Evolutionary conservation across 2,113 vertebrate genomes (phyloP).

Genomic region (Pristiophorus japonicus): DNA sequence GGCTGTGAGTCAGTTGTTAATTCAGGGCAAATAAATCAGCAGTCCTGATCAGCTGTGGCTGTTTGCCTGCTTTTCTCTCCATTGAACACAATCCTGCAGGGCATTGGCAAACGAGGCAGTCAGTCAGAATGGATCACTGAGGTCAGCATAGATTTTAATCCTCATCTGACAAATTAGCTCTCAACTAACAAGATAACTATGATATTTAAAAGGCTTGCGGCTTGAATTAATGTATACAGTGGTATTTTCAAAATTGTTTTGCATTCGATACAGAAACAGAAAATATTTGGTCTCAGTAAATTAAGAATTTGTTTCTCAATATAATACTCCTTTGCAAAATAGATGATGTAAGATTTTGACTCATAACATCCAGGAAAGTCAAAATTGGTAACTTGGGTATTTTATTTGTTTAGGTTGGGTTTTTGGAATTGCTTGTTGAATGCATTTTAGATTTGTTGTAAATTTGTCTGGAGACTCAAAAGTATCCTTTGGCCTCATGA

Average conservation of each 20-base stretch:
- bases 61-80: conserved; percentile 27
- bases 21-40: conserved; percentile 31
- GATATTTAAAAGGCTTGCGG: neutral
- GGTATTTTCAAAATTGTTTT: neutral
- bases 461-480: neutral
- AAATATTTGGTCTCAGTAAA: neutral
- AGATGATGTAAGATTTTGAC: neutral
- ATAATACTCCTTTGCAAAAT: neutral
- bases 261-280: neutral
- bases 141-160: conserved; percentile 21
- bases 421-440: neutral
- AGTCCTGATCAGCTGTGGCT: conserved; percentile 25
- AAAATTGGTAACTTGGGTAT: neutral
- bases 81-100: conserved; percentile 19
- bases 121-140: conserved; percentile 1
- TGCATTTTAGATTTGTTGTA: neutral
- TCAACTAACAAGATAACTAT: conserved; percentile 12
- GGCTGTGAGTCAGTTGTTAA: conserved; percentile 33
- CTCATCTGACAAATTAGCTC: conserved; percentile 29
- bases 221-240: neutral
- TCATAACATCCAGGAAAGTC: neutral
- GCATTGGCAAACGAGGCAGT: conserved; percentile 22
- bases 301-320: neutral
- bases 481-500: neutral
- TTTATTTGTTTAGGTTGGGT: neutral